Base-by-base conservation (phyloP, 2,888 invertebrate genomes). In the Corbicula japonica region DNA sequence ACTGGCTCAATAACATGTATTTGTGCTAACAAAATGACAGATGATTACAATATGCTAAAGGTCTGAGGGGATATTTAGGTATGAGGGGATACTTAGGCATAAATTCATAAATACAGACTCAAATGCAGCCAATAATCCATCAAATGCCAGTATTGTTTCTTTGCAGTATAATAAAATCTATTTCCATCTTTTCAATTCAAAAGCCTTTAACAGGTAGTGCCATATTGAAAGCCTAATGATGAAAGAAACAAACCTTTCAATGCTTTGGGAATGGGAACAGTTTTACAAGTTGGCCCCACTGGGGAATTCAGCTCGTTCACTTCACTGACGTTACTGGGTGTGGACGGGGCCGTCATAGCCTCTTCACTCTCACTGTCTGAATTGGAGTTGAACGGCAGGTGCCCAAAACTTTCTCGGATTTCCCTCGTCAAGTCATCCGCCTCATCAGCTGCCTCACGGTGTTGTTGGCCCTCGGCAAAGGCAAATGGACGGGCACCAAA, bases 401-500 rank as follows among this genome's bases (percentile, higher is more conserved):
- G 90, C 21, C 89, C 88, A 70, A 93, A 93, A 30, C 89, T 91
- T 71, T 93, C 92, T 2, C 91, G 84, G 35, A 92, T 92, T 77
- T 93, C 93, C 63, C 92, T 83, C 2, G 91, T 90, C 52, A 91
- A 78, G 75, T 93, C 92, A 69, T 89, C 88, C n/a, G 89, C 91
- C 44, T 90, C 92, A 76, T 93, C 92, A 5, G 92, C 92, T 12
- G 92, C 91, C 62, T 91, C 92, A 8, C 91, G 61, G 75, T 93
- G 92, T 66, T 91, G 89, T 58, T 90, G 91, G 41, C 92, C 93
- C 68, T 93, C 92, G 34, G 92, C 91, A 75, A 89, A 93, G 4
- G 91, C 89, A 83, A 92, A 93, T 15, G 92, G 89, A 18, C 91
- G 80, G 0, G 91, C 86, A 63, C 93, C 93, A 88, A 93, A 93